Evolutionary conservation across 2,888 invertebrate species (phyloP), one percentile per base, ranked within the genome.

Genomic region (Microdon myrmicae): DNA sequence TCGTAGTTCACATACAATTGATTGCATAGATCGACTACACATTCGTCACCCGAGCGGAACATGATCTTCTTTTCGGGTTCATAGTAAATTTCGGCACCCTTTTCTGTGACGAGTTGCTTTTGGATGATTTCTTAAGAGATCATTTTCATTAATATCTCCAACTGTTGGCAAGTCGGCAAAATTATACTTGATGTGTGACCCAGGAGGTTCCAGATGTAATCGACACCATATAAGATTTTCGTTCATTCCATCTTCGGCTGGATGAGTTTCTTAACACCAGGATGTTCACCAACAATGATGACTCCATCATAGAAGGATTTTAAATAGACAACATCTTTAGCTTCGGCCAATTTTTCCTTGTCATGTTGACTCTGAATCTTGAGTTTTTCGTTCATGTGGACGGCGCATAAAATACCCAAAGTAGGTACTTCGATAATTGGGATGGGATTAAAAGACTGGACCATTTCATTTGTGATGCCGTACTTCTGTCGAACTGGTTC

Each of bases 1-100:
- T 98, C 98, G 77, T 99, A 99, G 77, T 96, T 92, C 43, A 99
- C 81, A 78, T 95, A 97, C 99, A 99, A 99, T 77, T 99, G 99
- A 81, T 99, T 92, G 75, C 99, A 99, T 1, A 99, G 85, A 1
- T 99, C 97, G 1, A 99, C 98, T 0, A 99, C 97, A 80, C 99
- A 99, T 75, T 96, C 95, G 79, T 99, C 99, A 0, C 91, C 95
- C 0, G 98, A 98, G 45, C 94, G 84, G 0, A 98, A 99, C 0
- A 98, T 89, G 31, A 97, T 89, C 2, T 85, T 87, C 78, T 95
- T 96, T 74, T 97, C 96, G 0, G 97, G 96, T 76, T 97, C 96
- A 76, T 92, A 92, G 79, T 96, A 97, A 67, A 92, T 79, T 2
- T 89, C 84, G 1, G 91, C 95, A 68, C 87, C 84, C 4, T 86